These are phyloP conservation scores for Drosophila prosaltans DNA, from an alignment of 1,140 invertebrate genomes.

Conservation along the genomic window DNA sequence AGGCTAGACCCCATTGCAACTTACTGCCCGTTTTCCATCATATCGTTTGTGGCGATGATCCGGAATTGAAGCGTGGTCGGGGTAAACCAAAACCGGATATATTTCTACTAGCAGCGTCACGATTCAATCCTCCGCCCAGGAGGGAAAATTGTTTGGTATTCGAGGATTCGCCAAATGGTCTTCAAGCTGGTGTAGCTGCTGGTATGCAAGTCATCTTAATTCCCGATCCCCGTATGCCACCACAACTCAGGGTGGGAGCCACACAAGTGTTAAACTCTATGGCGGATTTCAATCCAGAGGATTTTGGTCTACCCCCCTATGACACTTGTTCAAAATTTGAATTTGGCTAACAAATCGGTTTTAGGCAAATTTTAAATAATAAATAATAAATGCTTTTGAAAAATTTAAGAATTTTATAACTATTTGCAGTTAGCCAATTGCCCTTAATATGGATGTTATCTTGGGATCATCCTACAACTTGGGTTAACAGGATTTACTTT, in stretches of 20 bases:
- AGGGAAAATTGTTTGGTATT: slow-evolving; percentile 93
- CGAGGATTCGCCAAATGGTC: slow-evolving; percentile 96
- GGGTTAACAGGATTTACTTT: too few species aligned
- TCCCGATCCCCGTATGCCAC: slow-evolving; percentile 88
- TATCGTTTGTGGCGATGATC: slow-evolving; percentile 92
- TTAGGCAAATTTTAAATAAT: background rate
- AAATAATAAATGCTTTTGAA: background rate
- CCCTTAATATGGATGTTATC: too few species aligned
- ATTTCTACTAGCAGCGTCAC: slow-evolving; percentile 91
- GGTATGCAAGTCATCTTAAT: slow-evolving; percentile 96
- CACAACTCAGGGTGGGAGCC: slow-evolving; percentile 86
- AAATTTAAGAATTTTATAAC: too few species aligned
- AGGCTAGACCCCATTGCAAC: slow-evolving; percentile 88
- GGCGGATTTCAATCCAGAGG: slow-evolving; percentile 92
- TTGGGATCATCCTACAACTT: too few species aligned
- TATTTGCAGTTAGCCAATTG: too few species aligned
- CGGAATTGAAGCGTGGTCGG: slow-evolving; percentile 88
- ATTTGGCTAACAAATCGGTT: slow-evolving; percentile 10
- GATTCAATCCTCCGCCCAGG: slow-evolving; percentile 89
- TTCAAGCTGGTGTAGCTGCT: slow-evolving; percentile 89
- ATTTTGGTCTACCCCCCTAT: slow-evolving; percentile 90
- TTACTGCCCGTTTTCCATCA: slow-evolving; percentile 91
- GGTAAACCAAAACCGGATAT: slow-evolving; percentile 95
- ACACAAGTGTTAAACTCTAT: slow-evolving; percentile 90
- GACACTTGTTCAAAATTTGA: slow-evolving; percentile 72